Base-by-base conservation (phyloP, 2,113 vertebrate genomes). In the Tupaia tana region DNA sequence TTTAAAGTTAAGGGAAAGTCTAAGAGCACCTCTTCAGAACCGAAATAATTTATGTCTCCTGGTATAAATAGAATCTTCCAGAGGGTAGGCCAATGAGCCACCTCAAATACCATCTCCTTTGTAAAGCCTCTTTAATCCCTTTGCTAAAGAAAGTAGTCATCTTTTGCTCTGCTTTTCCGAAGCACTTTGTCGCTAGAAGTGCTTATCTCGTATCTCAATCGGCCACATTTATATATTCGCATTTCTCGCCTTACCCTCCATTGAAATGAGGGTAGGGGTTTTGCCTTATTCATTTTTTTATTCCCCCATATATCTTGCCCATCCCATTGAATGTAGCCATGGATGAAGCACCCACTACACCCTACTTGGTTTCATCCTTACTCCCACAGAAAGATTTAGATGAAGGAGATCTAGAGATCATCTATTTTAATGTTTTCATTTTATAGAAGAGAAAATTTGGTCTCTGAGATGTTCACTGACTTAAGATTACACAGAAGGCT, bases 11-110 rank as follows among this genome's bases (percentile, higher is more conserved):
- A 95, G 80, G 83, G 61, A 94, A 88, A 74, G 67, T 83, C 86
- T 96, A 88, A 94, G 94, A 94, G 63, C 64, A 66, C 86, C 82
- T 97, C 86, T 95, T 86, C 29, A 95, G 81, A 86, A 66, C 59
- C 91, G 69, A 92, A 96, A 79, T 86, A 79, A 80, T 86, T 97
- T 90, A 94, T 64, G n/a, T 88, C 85, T 91, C 24, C 61, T 95
- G 61, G 79, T 95, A 89, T 88, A 92, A 95, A 92, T 66, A 96
- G 86, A 97, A 89, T 13, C 79, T 96, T 96, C 79, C 77, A 92
- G 92, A 78, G 29, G 82, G 82, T 58, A 90, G 92, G 86, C 83
- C n/a, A 85, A 12, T 20, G 58, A 93, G 63, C 90, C 22, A 59
- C 73, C 34, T 88, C 82, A 88, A 43, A 89, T 92, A 64, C 81